These are phyloP conservation scores for Etia nguti DNA, from an alignment of 2,113 vertebrate genomes.

Conservation along the genomic window DNA sequence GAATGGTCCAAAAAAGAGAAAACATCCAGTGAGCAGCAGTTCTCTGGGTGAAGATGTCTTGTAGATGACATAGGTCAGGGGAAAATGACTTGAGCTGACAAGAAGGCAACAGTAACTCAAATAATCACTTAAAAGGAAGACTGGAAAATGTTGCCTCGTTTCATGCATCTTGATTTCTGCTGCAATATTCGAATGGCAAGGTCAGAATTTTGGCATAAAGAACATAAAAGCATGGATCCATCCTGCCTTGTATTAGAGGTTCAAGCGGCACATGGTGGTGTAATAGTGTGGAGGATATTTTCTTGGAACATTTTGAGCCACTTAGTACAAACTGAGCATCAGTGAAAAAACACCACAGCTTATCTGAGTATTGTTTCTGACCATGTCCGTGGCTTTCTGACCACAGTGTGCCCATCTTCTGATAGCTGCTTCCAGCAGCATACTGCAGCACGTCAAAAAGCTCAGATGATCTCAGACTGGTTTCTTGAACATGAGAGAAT, in stretches of 20 bases:
- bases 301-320: background rate
- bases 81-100: background rate
- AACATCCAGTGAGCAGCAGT: background rate
- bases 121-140: background rate
- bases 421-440: background rate
- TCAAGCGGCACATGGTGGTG: background rate
- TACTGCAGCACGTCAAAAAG: background rate
- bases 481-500: background rate
- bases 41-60: background rate
- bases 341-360: background rate
- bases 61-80: background rate
- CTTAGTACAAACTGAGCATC: background rate
- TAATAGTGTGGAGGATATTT: background rate
- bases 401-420: background rate
- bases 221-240: background rate
- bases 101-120: background rate
- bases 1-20: background rate
- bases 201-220: background rate
- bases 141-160: background rate
- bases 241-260: background rate
- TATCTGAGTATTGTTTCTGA: background rate
- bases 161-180: background rate
- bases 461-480: background rate
- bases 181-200: background rate
- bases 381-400: background rate